Conservation (phyloP, 2,113 vertebrate genomes). For the Prochilodus magdalenae region DNA sequence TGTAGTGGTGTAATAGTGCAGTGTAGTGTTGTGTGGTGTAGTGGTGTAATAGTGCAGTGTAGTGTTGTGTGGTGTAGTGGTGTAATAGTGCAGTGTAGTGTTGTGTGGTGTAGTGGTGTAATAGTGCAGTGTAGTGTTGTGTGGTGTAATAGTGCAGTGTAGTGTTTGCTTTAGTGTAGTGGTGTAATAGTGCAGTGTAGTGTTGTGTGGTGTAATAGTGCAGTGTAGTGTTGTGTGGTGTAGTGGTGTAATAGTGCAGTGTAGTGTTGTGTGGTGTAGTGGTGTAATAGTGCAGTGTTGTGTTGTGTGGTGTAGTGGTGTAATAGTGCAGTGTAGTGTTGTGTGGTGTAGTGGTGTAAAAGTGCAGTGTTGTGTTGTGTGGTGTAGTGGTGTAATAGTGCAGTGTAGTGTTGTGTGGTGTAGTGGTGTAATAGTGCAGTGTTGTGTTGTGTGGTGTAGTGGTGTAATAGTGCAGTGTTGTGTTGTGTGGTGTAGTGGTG, state of each 20-base stretch:
- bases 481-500: neutral
- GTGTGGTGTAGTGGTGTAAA: neutral
- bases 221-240: neutral
- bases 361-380: neutral
- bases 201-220: neutral
- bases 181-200: neutral
- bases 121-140: neutral
- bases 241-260: neutral
- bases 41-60: neutral
- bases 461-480: neutral
- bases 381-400: neutral
- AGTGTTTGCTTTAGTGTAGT: no score
- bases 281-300: neutral
- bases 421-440: neutral
- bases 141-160: neutral
- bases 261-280: no score
- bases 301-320: neutral
- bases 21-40: neutral
- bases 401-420: neutral
- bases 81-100: neutral
- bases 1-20: neutral
- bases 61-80: neutral
- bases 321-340: neutral
- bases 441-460: neutral
- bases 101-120: no score